Evolutionary conservation across 2,797 vertebrate genomes (phyloP).

Genomic region (Macropodus opercularis): DNA sequence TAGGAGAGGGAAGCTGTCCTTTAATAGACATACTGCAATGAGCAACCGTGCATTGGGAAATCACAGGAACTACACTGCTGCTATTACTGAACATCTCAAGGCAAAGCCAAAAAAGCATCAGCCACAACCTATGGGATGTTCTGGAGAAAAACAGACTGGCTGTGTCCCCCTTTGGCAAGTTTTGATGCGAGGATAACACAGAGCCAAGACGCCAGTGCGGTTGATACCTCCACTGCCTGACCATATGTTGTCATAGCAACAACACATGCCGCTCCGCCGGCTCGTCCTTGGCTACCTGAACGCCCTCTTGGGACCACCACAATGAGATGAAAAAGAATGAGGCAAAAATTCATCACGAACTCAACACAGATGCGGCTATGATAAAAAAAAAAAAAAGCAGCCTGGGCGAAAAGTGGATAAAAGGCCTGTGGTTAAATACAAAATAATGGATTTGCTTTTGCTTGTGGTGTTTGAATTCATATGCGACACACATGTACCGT

Average conservation of each 20-base stretch:
- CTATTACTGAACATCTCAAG: not conserved
- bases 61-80: not conserved
- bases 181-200: not conserved
- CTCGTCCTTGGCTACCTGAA: slow-evolving; percentile 46
- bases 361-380: slow-evolving; percentile 9
- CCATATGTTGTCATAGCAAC: slow-evolving; percentile 65
- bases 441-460: slow-evolving; percentile 13
- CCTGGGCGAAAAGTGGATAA: not conserved
- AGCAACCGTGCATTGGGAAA: not conserved
- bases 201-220: slow-evolving; percentile 1
- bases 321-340: slow-evolving; percentile 48
- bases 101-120: not conserved
- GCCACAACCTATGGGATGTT: not conserved
- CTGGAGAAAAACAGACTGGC: not conserved
- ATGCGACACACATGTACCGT: not conserved
- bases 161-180: slow-evolving; percentile 21
- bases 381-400: not conserved
- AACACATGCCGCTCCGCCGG: slow-evolving; percentile 15
- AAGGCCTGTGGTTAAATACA: slow-evolving; percentile 10
- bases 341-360: slow-evolving; percentile 26
- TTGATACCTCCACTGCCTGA: slow-evolving; percentile 22
- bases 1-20: too few species aligned
- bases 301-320: slow-evolving; percentile 4
- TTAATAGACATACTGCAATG: slow-evolving; percentile 16
- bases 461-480: not conserved